Conservation (phyloP, 1,140 invertebrate species). For the Hormaphis cornu region DNA sequence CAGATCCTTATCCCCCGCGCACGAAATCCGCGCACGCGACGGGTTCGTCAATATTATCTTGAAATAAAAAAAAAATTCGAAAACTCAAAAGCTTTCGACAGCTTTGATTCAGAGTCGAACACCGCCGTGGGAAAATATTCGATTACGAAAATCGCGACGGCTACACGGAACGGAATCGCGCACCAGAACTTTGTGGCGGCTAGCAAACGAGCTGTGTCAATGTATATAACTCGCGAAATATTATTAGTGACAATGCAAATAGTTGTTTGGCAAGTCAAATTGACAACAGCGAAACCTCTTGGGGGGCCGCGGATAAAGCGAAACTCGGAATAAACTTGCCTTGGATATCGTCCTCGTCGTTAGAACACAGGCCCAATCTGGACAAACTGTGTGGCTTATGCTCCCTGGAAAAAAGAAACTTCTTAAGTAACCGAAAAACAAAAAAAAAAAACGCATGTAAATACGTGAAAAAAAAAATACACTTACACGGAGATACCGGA, state of each 20-base stretch:
- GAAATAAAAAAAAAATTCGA: too few species aligned
- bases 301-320: too few species aligned
- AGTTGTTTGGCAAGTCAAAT: neutral
- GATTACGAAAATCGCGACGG: neutral
- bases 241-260: neutral
- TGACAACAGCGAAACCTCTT: neutral
- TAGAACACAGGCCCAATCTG: conserved; percentile 8
- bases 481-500: conserved; percentile 22
- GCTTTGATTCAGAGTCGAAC: too few species aligned
- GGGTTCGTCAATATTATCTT: too few species aligned
- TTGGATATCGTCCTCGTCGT: conserved; percentile 22
- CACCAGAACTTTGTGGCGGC: neutral
- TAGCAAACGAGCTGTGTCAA: neutral
- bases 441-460: neutral
- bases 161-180: neutral
- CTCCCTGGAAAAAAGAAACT: neutral
- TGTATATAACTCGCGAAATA: neutral
- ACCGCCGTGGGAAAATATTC: neutral
- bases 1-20: too few species aligned
- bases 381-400: conserved; percentile 11
- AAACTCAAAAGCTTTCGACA: too few species aligned
- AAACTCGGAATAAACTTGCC: neutral
- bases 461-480: neutral
- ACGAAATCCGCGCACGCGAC: too few species aligned
- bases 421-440: neutral